These are phyloP conservation scores for Sebastiscus tertius DNA, from an alignment of 2,797 vertebrate genomes.

Conservation along the genomic window DNA sequence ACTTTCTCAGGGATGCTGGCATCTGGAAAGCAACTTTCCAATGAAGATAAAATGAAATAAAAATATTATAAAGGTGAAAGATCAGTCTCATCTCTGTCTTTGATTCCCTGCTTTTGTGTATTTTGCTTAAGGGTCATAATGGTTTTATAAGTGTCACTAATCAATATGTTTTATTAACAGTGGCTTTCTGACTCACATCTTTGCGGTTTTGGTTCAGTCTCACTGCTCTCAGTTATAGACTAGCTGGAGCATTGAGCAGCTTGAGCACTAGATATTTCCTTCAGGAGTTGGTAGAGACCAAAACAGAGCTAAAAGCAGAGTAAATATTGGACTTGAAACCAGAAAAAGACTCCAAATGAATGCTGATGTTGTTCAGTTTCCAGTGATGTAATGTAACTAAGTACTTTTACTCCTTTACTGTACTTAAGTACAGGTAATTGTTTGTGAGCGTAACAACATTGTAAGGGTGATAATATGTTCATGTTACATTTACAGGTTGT, in stretches of 20 bases:
- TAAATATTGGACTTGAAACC: not conserved
- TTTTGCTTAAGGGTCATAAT: not conserved
- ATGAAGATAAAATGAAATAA: slow-evolving; percentile 68
- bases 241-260: not conserved
- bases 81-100: not conserved
- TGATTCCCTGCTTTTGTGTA: not conserved
- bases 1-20: slow-evolving; percentile 87
- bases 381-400: not conserved
- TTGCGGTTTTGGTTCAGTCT: not conserved
- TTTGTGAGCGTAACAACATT: not conserved
- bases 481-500: not conserved
- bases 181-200: not conserved
- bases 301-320: not conserved
- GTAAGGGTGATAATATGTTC: not conserved
- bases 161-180: not conserved
- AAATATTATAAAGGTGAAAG: slow-evolving; percentile 58
- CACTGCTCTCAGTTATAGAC: not conserved
- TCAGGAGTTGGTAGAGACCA: not conserved
- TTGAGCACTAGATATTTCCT: not conserved
- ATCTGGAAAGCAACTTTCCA: slow-evolving; percentile 82
- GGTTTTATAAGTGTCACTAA: not conserved
- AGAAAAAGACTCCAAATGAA: not conserved
- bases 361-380: not conserved
- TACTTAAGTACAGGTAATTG: not conserved
- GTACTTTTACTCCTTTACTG: too few species aligned